Conservation (phyloP, 2,113 vertebrate genomes). For the Plotosus lineatus region DNA sequence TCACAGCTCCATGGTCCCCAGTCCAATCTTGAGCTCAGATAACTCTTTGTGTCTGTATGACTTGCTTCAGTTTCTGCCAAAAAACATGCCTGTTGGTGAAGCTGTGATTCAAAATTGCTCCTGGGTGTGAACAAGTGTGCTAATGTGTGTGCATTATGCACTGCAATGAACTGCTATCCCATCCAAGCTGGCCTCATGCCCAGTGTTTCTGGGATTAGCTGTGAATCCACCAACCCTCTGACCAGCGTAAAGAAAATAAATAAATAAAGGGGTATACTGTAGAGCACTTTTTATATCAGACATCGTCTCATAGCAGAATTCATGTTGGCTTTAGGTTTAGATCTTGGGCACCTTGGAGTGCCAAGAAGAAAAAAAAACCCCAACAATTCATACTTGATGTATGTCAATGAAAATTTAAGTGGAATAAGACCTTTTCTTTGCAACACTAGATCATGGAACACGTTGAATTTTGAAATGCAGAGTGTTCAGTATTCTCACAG, state of each 20-base stretch:
- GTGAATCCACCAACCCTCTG: not conserved
- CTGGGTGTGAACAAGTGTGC: not conserved
- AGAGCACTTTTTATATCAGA: not conserved
- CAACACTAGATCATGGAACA: not conserved
- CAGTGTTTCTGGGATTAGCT: constrained; percentile 7
- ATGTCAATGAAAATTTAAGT: not conserved
- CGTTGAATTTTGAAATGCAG: not conserved
- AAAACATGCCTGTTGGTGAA: not conserved
- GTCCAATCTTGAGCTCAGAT: not conserved
- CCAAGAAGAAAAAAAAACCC: not conserved
- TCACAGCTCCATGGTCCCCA: not conserved
- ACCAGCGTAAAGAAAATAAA: not conserved
- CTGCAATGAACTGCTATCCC: not conserved
- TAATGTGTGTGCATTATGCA: constrained; percentile 4
- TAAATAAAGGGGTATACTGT: not conserved
- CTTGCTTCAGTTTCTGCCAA: not conserved
- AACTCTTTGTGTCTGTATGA: not conserved
- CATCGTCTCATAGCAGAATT: not conserved
- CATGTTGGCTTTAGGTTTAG: not conserved
- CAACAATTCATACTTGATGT: no score
- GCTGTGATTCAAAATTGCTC: not conserved
- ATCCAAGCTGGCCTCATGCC: not conserved
- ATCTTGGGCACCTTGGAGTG: not conserved
- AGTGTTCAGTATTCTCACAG: not conserved
- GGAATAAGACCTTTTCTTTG: not conserved